Conservation (phyloP, 2,888 invertebrate genomes). For the Caenorhabditis afra region DNA sequence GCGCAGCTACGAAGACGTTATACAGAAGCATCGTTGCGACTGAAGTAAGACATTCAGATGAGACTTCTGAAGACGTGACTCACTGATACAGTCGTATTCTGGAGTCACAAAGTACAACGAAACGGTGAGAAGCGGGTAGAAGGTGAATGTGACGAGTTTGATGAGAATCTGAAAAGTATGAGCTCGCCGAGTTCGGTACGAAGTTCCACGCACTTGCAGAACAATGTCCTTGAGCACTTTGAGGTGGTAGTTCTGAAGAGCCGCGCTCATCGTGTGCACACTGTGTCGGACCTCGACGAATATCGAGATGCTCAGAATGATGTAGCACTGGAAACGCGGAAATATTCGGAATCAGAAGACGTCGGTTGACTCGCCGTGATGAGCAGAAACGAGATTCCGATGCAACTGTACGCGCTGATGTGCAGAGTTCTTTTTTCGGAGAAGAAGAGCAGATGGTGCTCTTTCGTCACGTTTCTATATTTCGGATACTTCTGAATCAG, state of each 20-base stretch:
- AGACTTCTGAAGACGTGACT: neutral
- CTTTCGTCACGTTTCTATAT: constrained; percentile 3
- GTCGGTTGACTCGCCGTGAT: constrained; percentile 2
- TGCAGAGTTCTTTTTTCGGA: constrained; percentile 23
- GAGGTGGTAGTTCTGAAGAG: constrained; percentile 28
- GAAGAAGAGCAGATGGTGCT: constrained; percentile 25
- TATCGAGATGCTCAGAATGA: constrained; percentile 11
- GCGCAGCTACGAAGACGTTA: constrained; percentile 38
- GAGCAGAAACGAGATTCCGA: constrained; percentile 9
- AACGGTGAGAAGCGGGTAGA: constrained; percentile 21
- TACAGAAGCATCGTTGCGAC: constrained; percentile 18
- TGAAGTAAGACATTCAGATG: neutral
- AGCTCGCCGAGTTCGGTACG: neutral
- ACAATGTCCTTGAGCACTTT: constrained; percentile 39
- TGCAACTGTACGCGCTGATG: constrained; percentile 25
- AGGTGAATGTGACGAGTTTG: constrained; percentile 22
- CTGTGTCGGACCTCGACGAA: constrained; percentile 20
- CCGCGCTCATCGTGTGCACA: constrained; percentile 28
- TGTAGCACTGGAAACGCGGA: constrained; percentile 14
- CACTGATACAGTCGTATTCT: constrained; percentile 24
- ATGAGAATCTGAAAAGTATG: constrained; percentile 15
- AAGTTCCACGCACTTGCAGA: constrained; percentile 4
- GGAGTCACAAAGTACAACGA: constrained; percentile 28
- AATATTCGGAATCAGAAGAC: neutral
- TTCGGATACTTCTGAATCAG: constrained; percentile 39